A percentile compares a stretch with the other conserved stretches of the same genome.
Evolutionary conservation across 2,797 vertebrate genomes (phyloP).

Genomic region (Hozukius guyotensis): DNA sequence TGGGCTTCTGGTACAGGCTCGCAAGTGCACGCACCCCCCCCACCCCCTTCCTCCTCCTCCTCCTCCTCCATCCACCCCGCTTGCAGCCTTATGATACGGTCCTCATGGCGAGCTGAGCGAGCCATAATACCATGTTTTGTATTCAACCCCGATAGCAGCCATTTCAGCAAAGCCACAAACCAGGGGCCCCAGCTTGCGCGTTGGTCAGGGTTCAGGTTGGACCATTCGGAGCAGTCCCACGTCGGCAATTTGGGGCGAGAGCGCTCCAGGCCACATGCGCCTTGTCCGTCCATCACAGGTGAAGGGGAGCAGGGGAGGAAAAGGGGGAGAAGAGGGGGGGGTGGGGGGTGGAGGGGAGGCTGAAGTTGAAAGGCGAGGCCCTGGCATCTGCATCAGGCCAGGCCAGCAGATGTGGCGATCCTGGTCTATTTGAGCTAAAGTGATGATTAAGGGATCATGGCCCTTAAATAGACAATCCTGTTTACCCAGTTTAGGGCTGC

Average conservation of each 20-base stretch:
- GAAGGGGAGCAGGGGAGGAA: slow-evolving; percentile 15
- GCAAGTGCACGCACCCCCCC: background rate
- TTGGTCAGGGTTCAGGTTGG: slow-evolving; percentile 65
- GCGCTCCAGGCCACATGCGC: slow-evolving; percentile 59
- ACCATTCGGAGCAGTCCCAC: slow-evolving; percentile 55
- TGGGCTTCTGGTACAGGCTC: slow-evolving; percentile 44
- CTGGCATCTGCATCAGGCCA: slow-evolving; percentile 65
- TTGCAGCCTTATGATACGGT: slow-evolving; percentile 46
- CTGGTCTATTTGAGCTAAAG: slow-evolving; percentile 79
- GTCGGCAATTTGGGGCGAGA: slow-evolving; percentile 59
- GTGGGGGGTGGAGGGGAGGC: background rate
- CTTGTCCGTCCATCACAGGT: slow-evolving; percentile 51
- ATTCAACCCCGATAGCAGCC: slow-evolving; percentile 60
- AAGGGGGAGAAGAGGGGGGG: background rate
- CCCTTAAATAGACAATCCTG: slow-evolving; percentile 86
- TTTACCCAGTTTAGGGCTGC: slow-evolving; percentile 87
- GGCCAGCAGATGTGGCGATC: slow-evolving; percentile 74
- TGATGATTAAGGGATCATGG: slow-evolving; percentile 88
- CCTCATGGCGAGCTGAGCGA: slow-evolving; percentile 55
- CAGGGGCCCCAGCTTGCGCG: slow-evolving; percentile 30
- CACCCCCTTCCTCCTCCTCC: background rate
- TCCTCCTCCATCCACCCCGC: slow-evolving; percentile 5
- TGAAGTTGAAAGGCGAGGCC: slow-evolving; percentile 54
- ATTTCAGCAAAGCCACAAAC: slow-evolving; percentile 56
- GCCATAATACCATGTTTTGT: slow-evolving; percentile 68